A percentile compares a stretch with the other conserved stretches of the same genome.
Evolutionary conservation across 64 coral and sea anemone species (phyloP).

Genomic region (Actinia tenebrosa): DNA sequence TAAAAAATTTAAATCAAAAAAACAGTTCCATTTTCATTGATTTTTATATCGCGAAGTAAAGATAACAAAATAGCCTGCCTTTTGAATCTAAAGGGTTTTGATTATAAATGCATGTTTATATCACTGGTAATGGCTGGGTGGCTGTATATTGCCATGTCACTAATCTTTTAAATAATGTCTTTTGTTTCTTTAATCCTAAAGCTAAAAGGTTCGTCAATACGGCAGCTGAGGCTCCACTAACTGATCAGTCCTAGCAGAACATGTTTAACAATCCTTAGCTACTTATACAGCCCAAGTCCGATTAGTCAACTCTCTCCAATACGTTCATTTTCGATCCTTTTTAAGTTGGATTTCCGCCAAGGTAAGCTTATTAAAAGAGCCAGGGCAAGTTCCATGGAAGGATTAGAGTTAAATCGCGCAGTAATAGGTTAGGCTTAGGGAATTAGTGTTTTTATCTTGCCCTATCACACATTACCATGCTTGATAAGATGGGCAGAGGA

Average conservation of each 20-base stretch:
- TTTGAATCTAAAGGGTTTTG: neutral
- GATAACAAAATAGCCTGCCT: too few relatives aligned
- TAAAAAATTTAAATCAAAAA: too few relatives aligned
- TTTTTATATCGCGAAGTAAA: too few relatives aligned
- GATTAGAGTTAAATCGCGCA: constrained; percentile 5
- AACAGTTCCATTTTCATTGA: too few relatives aligned
- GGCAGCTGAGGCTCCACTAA: neutral
- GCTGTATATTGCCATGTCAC: neutral
- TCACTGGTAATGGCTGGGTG: too few relatives aligned
- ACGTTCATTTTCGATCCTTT: constrained; percentile 9
- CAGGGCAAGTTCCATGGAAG: neutral
- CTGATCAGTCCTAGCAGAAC: neutral
- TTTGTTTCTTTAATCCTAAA: neutral
- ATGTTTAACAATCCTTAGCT: neutral
- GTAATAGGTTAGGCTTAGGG: neutral
- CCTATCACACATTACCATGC: neutral
- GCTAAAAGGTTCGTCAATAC: neutral
- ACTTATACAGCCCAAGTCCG: neutral
- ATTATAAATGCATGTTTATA: too few relatives aligned
- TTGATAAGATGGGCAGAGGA: neutral
- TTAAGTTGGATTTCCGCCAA: constrained; percentile 22
- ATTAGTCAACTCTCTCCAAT: neutral
- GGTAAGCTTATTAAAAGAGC: constrained; percentile 19
- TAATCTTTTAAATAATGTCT: neutral
- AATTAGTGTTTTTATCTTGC: constrained; percentile 9